phyloP scores from a whole-genome alignment of 2,797 vertebrate species.

The Pteropus rufus region DNA sequence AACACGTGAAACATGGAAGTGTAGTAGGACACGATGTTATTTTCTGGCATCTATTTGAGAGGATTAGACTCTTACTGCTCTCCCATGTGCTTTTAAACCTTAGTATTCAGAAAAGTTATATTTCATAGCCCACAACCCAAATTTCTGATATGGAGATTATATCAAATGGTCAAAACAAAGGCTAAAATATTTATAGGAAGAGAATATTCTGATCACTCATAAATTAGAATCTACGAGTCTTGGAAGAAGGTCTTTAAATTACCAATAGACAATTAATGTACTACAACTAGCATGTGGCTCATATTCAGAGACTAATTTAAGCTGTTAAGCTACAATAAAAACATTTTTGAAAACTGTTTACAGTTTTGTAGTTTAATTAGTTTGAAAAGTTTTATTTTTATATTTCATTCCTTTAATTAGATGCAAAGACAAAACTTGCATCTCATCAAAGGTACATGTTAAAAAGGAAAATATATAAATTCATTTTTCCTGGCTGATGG shows the following conservation, averaged over 20 bases:
- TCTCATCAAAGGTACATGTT: conserved; percentile 36
- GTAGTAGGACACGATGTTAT: not conserved
- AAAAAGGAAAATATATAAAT: conserved; percentile 46
- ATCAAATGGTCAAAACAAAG: not conserved
- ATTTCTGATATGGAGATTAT: not conserved
- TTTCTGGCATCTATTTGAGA: not conserved
- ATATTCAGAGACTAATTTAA: conserved; percentile 15
- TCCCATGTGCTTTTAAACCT: not conserved
- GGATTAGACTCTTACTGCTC: not conserved
- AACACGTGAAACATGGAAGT: not conserved
- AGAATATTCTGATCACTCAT: not conserved
- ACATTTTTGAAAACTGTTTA: conserved; percentile 40
- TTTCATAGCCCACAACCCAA: not conserved
- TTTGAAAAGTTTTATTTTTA: conserved; percentile 60
- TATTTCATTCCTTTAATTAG: conserved; percentile 55
- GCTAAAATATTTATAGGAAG: not conserved
- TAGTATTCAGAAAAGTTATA: not conserved
- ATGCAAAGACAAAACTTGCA: conserved; percentile 31
- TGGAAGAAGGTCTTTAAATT: conserved; percentile 6
- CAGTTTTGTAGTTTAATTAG: conserved; percentile 44
- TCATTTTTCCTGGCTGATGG: not conserved
- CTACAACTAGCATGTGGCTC: not conserved
- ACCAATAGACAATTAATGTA: not conserved
- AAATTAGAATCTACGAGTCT: not conserved
- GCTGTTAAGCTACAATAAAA: conserved; percentile 30